Evolutionary conservation across 2,797 vertebrate species (phyloP).

Genomic region (Alosa sapidissima): DNA sequence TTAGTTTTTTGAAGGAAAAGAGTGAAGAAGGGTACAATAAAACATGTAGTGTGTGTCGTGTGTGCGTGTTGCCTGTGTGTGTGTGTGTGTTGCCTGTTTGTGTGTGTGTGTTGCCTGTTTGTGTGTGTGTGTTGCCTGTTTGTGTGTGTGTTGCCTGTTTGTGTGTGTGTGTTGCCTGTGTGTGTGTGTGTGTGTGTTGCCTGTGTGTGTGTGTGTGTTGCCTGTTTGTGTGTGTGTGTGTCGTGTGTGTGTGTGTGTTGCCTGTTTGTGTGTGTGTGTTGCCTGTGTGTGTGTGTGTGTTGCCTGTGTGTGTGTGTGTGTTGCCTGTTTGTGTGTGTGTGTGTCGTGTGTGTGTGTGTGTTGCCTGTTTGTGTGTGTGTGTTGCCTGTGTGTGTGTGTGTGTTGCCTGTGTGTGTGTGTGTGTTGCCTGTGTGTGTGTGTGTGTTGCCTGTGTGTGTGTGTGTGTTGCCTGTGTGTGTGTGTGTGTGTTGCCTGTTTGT

Average conservation of each 20-base stretch:
- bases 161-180: not conserved
- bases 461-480: not conserved
- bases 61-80: not conserved
- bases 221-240: too few species aligned
- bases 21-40: too few species aligned
- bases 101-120: slow-evolving; percentile 29
- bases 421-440: not conserved
- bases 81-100: too few species aligned
- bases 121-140: too few species aligned
- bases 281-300: not conserved
- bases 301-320: not conserved
- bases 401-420: not conserved
- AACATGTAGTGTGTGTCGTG: not conserved
- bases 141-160: too few species aligned
- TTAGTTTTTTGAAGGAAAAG: too few species aligned
- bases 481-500: not conserved
- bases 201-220: too few species aligned
- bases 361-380: too few species aligned
- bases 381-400: not conserved
- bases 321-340: not conserved
- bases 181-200: not conserved
- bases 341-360: not conserved
- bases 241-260: not conserved
- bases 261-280: too few species aligned
- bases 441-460: not conserved